Evolutionary conservation across 2,888 invertebrate species (phyloP), one percentile per base, ranked within the genome.

Genomic region (Parasteatoda lunata): DNA sequence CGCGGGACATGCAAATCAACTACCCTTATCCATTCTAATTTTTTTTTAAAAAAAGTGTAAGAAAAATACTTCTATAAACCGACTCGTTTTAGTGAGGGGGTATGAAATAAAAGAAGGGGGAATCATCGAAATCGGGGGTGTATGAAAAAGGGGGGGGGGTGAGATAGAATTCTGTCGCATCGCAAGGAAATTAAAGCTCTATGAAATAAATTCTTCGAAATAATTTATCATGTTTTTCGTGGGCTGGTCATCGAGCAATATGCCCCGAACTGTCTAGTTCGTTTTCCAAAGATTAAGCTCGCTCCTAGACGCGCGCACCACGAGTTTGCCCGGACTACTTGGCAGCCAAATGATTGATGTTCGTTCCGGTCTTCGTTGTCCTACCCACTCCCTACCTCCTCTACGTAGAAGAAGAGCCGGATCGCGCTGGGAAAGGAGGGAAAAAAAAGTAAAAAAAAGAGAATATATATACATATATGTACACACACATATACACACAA

Each of bases 141-240:
- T 30, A 30, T 30, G 30, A 30, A 30, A 30, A n/a, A 59, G 8
- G 69, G 69, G 70, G 66, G 72, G 51, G 68, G 70, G 69, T 59
- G 68, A 72, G 54, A 69, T 83, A 79, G 71, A 79, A 73, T 76
- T 73, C 80, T 87, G 85, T 86, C 85, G 85, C 85, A 81, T 86
- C 85, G 85, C 70, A 68, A 82, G 88, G 88, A 88, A 88, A 88
- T 88, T 88, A 88, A 88, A 88, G 84, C 81, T 88, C 84, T 88
- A 88, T 88, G 88, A 88, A 88, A 88, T 88, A 88, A 88, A 88
- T 88, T 88, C 88, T 84, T 84, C 69, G 88, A 88, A 88, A 88
- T 88, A 88, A 88, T 88, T 88, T 88, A 88, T 88, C 88, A 88
- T 88, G 88, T 88, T 88, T 81, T 85, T 87, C 80, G 75, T 69